Conservation (phyloP, 2,113 vertebrate species). For the Serinus canaria region DNA sequence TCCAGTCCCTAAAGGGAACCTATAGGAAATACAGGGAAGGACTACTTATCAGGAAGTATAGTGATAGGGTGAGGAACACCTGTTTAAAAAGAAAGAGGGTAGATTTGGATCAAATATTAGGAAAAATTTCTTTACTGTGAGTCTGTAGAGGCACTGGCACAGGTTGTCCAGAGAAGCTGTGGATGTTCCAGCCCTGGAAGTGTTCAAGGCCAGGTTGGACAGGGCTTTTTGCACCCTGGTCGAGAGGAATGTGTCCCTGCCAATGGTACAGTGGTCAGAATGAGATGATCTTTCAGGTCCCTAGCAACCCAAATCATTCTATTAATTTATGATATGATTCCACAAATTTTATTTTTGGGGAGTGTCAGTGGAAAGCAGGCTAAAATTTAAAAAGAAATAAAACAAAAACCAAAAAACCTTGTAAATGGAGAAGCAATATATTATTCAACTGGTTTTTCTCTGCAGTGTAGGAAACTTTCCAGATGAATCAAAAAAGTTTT, state of each 20-base stretch:
- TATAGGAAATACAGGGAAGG: background rate
- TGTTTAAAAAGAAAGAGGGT: background rate
- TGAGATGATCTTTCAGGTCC: background rate
- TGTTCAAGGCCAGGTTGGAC: background rate
- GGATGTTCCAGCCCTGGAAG: fast-evolving
- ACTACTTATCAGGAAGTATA: background rate
- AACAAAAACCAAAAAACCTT: background rate
- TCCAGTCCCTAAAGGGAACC: background rate
- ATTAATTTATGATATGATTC: background rate
- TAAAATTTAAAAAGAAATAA: background rate
- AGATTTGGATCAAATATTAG: background rate
- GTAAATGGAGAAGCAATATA: background rate
- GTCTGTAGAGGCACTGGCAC: background rate
- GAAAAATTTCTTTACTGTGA: background rate
- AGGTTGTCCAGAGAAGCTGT: background rate
- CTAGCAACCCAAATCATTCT: background rate
- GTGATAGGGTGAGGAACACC: background rate
- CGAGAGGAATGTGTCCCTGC: background rate
- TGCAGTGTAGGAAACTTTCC: background rate
- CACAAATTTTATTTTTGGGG: background rate
- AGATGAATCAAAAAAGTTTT: background rate
- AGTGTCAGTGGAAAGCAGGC: background rate
- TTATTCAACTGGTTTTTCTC: background rate
- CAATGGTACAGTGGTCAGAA: background rate
- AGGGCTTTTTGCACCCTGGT: background rate